These are phyloP conservation scores for Tipula unca DNA, from an alignment of 2,888 invertebrate species.

Conservation along the genomic window DNA sequence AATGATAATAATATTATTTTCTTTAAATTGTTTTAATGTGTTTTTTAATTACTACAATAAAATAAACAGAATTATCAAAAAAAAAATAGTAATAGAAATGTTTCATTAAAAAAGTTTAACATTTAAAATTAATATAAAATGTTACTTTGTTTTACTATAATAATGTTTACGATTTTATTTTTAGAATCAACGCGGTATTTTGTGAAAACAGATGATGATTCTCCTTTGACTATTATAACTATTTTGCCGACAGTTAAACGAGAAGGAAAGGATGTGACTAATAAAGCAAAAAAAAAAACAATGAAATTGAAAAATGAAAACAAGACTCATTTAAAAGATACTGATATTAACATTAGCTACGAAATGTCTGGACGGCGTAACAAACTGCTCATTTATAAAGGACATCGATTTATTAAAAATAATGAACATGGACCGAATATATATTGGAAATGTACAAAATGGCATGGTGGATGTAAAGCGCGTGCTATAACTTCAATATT, in stretches of 20 bases:
- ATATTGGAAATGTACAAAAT: constrained; percentile 43
- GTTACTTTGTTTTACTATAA: background rate
- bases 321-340: background rate
- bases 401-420: constrained; percentile 40
- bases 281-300: background rate
- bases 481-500: constrained; percentile 37
- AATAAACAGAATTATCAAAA: background rate
- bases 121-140: background rate
- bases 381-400: constrained; percentile 36
- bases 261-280: background rate
- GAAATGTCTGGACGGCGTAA: constrained; percentile 37
- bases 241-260: background rate
- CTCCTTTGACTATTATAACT: background rate
- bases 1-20: too few relatives aligned
- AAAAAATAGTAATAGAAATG: background rate
- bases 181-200: background rate
- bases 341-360: constrained; percentile 26
- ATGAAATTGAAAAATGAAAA: background rate
- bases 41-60: background rate
- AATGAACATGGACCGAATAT: constrained; percentile 39
- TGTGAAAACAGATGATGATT: background rate
- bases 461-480: constrained; percentile 40
- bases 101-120: background rate
- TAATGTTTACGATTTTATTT: background rate
- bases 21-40: background rate